These are phyloP conservation scores for Platysternon megacephalum DNA, from an alignment of 2,113 vertebrate species.

Conservation along the genomic window DNA sequence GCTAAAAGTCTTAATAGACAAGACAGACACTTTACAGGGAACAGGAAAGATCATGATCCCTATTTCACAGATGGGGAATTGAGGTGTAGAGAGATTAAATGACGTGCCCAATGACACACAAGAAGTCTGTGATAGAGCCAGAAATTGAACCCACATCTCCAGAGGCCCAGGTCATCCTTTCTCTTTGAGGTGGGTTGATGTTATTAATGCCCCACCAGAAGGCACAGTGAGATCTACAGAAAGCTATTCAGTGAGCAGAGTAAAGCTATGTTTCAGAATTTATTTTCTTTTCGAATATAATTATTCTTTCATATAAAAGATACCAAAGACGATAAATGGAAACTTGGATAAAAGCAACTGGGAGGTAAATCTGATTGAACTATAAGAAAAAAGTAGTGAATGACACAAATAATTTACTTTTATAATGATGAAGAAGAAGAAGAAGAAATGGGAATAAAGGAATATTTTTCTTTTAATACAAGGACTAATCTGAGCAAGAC, in stretches of 20 bases:
- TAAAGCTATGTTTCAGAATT: neutral
- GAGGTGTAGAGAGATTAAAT: neutral
- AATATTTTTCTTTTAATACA: neutral
- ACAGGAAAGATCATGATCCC: neutral
- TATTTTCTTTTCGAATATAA: neutral
- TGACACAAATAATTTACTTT: constrained; percentile 5
- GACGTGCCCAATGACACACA: neutral
- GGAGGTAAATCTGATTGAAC: constrained; percentile 16
- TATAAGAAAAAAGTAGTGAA: neutral
- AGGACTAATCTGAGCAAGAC: constrained; percentile 38
- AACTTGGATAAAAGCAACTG: neutral
- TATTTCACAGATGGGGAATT: neutral
- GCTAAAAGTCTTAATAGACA: neutral
- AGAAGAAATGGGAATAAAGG: neutral
- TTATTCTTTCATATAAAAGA: neutral
- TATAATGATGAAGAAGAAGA: neutral
- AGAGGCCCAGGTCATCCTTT: neutral
- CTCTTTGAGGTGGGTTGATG: neutral
- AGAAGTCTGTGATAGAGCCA: neutral
- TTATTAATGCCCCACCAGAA: neutral
- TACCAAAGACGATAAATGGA: neutral
- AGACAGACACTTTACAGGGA: neutral
- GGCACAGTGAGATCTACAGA: neutral
- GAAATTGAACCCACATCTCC: neutral
- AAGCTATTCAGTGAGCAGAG: neutral